These are phyloP conservation scores for Diabrotica balteata DNA, from an alignment of 2,888 invertebrate genomes.

Conservation along the genomic window DNA sequence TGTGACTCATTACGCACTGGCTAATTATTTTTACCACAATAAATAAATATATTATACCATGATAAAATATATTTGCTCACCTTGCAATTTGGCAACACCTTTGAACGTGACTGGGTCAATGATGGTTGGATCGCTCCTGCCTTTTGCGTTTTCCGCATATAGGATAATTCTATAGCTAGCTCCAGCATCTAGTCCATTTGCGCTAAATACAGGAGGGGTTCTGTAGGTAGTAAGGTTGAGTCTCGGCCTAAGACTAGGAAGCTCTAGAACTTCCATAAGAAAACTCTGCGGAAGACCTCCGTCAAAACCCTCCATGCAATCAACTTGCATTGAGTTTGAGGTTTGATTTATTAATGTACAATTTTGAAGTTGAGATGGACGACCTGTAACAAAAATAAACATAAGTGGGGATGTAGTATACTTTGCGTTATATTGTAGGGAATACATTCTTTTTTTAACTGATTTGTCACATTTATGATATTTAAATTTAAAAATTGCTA, in stretches of 20 bases:
- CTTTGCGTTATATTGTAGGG: too few relatives aligned
- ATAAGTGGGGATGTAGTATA: too few relatives aligned
- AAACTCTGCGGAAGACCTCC: slow-evolving; percentile 89
- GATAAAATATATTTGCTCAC: slow-evolving; percentile 60
- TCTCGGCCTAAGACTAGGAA: slow-evolving; percentile 69
- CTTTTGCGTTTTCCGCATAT: slow-evolving; percentile 88
- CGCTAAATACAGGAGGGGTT: slow-evolving; percentile 72
- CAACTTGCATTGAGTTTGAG: slow-evolving; percentile 81
- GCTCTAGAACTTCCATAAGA: slow-evolving; percentile 79
- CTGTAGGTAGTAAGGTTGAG: slow-evolving; percentile 68
- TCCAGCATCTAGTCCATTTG: slow-evolving; percentile 74
- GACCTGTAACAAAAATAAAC: slow-evolving; percentile 66
- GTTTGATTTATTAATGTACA: slow-evolving; percentile 91
- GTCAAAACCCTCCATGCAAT: slow-evolving; percentile 87
- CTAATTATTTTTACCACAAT: too few relatives aligned
- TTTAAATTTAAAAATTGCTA: too few relatives aligned
- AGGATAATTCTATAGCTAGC: slow-evolving; percentile 81
- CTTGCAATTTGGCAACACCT: slow-evolving; percentile 86
- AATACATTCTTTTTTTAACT: too few relatives aligned
- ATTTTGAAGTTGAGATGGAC: slow-evolving; percentile 86
- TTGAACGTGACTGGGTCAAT: slow-evolving; percentile 86
- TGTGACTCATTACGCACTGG: too few relatives aligned
- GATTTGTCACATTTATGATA: too few relatives aligned
- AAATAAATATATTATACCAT: too few relatives aligned
- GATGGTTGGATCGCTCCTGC: slow-evolving; percentile 81